Evolutionary conservation across 1,140 invertebrate species (phyloP).

Genomic region (Heliconius hermathena): DNA sequence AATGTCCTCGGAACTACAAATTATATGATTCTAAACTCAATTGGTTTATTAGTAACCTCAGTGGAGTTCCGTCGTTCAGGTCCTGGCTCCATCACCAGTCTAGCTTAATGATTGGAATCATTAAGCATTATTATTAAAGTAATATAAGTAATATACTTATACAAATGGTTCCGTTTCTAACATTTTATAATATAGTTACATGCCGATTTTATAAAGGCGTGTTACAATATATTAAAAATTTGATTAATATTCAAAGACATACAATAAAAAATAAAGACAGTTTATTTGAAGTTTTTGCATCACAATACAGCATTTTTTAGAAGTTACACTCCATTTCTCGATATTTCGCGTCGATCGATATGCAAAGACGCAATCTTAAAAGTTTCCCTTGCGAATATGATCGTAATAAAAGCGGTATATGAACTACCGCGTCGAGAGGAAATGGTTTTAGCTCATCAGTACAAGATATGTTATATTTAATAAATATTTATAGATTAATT

Average conservation of each 20-base stretch:
- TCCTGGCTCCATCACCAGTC: too few relatives aligned
- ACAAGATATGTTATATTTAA: not conserved
- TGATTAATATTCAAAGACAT: not conserved
- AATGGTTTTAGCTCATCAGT: not conserved
- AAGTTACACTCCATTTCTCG: constrained; percentile 32
- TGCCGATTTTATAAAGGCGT: too few relatives aligned
- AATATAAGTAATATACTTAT: too few relatives aligned
- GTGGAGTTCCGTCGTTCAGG: too few relatives aligned
- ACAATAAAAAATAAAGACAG: not conserved
- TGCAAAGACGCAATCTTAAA: constrained; percentile 35
- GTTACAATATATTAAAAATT: not conserved
- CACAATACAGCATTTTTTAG: constrained; percentile 22
- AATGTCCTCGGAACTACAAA: too few relatives aligned
- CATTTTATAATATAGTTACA: too few relatives aligned
- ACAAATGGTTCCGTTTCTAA: too few relatives aligned
- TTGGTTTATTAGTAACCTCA: too few relatives aligned
- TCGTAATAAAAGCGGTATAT: constrained; percentile 21
- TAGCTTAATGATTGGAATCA: too few relatives aligned
- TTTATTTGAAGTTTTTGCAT: constrained; percentile 11
- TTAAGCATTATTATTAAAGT: too few relatives aligned
- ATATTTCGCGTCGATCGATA: constrained; percentile 31
- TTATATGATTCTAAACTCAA: too few relatives aligned
- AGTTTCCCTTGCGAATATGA: constrained; percentile 27
- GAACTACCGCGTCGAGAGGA: not conserved
- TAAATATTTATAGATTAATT: too few relatives aligned